Base-by-base conservation (phyloP, 2,888 invertebrate species). In the Xestia rhomboidea region DNA sequence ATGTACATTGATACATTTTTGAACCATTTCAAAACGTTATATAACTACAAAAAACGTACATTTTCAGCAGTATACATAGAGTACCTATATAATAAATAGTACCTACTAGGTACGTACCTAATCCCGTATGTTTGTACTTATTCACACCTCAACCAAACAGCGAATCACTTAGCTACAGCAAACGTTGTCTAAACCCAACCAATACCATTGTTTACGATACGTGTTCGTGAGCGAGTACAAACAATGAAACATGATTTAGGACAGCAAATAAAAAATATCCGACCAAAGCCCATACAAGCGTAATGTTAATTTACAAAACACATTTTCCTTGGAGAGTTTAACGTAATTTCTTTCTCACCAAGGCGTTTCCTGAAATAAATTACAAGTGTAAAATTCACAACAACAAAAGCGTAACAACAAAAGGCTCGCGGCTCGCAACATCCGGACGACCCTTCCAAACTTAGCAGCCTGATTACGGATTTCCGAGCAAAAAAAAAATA, bases 351-450 rank as follows among this genome's bases (percentile, higher is more conserved):
- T 96, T 96, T 96, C 94, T 95, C 95, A 94, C 95, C 94, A 93
- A 95, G 95, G 95, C 95, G 93, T 95, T 96, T 96, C 96, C 96
- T 96, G 96, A 95, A 96, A 96, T 96, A 96, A 96, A 96, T 96
- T 96, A 96, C 96, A 96, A 96, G 96, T 96, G 96, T 96, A 96
- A 96, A 96, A 96, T 96, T 96, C 95, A 95, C 95, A 96, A 95
- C 96, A 96, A 96, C 96, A 96, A 96, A 95, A 96, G 96, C 93
- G 93, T 92, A 95, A 94, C 95, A 96, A 96, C 96, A 96, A 96
- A 96, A 96, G 96, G 95, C 95, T 95, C 94, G 95, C 94, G 95
- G 96, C 95, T 94, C 95, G 93, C 93, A 95, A 96, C 96, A 95
- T 96, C 96, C 96, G 96, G 96, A 92, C 93, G 96, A 95, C 96